Base-by-base conservation (phyloP, 2,113 vertebrate genomes). In the Ictalurus punctatus region DNA sequence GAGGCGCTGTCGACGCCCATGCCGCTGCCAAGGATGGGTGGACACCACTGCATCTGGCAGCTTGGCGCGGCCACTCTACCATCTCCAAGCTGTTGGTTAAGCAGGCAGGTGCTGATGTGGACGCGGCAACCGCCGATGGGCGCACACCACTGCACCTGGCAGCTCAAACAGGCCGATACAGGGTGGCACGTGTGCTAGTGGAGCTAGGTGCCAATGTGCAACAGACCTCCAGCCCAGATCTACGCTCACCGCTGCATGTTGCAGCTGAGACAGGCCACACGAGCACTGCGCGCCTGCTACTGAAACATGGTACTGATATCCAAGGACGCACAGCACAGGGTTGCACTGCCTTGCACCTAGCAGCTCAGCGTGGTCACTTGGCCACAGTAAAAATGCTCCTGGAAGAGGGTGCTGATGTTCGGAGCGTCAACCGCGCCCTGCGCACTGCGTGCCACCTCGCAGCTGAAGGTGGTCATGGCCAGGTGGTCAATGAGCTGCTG, bases 1-100 rank as follows among this genome's bases (percentile, higher is more conserved):
- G 97, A 0, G 97, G 97, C 0, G 97, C 95, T 0, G 97, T 96
- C 0, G 96, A 97, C 0, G 95, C 96, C 12, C 95, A 94, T 63
- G 86, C 96, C 87, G 96, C 89, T 84, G 97, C 97, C 0, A 98
- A 97, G 92, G 98, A 98, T 10, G 94, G 97, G 93, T 99, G 98
- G 98, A 96, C 96, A 16, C 96, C 98, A 0, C 94, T 99, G 1
- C 98, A 99, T 92, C 96, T 98, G 0, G 97, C 98, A 0, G 95
- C 98, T 86, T 99, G 98, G 98, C 97, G 98, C 73, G 98, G 98
- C 0, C 98, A 99, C 73, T 95, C 98, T n/a, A 93, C 97, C 89
- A 97, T 99, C 0, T 97, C 97, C 21, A 98, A 97, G 94, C 96
- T 99, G 81, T 95, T 99, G 90, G 95, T 97, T 54, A 98, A 97